A percentile compares a stretch with the other conserved stretches of the same genome.
These are phyloP conservation scores for Eucera pruinosa DNA, from an alignment of 2,888 invertebrate species.

Conservation along the genomic window DNA sequence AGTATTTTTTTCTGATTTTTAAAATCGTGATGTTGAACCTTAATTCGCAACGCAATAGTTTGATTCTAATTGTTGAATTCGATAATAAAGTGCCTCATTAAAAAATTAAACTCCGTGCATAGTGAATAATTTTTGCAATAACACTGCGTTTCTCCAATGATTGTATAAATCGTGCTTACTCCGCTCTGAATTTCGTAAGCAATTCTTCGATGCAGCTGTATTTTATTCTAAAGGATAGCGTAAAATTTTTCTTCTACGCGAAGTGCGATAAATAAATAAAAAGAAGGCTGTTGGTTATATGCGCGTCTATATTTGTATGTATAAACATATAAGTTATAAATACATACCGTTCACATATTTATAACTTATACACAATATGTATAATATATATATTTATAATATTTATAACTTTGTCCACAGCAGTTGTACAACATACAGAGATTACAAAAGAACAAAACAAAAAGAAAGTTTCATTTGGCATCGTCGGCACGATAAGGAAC, in stretches of 20 bases:
- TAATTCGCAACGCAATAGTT: too few species aligned
- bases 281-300: constrained; percentile 54
- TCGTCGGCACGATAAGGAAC: constrained; percentile 41
- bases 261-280: constrained; percentile 7
- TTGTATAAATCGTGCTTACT: too few species aligned
- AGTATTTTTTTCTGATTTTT: too few species aligned
- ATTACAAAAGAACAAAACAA: constrained; percentile 64
- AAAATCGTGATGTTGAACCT: too few species aligned
- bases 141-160: too few species aligned
- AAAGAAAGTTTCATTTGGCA: constrained; percentile 63
- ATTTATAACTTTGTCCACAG: constrained; percentile 69
- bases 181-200: too few species aligned
- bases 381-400: constrained; percentile 60
- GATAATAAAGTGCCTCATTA: too few species aligned
- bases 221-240: too few species aligned
- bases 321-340: constrained; percentile 76
- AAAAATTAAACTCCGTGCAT: too few species aligned
- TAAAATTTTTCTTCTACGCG: neutral
- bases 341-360: constrained; percentile 67
- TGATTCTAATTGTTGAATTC: too few species aligned
- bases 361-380: constrained; percentile 69
- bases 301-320: constrained; percentile 72
- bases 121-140: too few species aligned
- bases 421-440: constrained; percentile 68
- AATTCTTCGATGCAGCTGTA: too few species aligned